phyloP scores from a whole-genome alignment of 1,140 invertebrate genomes.

The Trigoniulus corallinus region DNA sequence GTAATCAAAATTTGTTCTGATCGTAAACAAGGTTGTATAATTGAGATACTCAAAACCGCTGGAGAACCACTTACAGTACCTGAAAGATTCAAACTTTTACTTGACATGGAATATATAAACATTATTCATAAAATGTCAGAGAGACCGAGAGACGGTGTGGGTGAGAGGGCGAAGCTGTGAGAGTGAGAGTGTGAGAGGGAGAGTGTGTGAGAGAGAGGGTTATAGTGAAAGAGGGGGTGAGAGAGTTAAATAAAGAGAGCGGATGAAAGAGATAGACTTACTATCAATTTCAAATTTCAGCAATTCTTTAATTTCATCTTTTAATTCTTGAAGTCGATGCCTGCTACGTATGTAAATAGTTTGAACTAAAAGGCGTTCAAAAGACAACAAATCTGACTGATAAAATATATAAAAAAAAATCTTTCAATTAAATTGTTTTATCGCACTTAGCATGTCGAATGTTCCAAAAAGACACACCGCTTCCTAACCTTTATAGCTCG shows the following conservation, averaged over 20 bases:
- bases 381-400: constrained; percentile 73
- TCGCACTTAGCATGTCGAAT: too few relatives aligned
- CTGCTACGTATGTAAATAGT: constrained; percentile 86
- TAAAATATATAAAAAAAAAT: constrained; percentile 13
- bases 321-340: constrained; percentile 61
- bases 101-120: background rate
- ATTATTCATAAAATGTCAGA: too few relatives aligned
- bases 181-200: too few relatives aligned
- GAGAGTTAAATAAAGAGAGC: too few relatives aligned
- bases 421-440: too few relatives aligned
- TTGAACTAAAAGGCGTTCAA: constrained; percentile 90
- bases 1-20: constrained; percentile 81
- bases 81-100: constrained; percentile 18
- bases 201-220: too few relatives aligned
- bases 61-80: constrained; percentile 61
- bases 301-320: constrained; percentile 50
- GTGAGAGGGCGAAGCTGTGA: too few relatives aligned
- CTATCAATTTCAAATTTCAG: constrained; percentile 50
- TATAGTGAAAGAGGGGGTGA: too few relatives aligned
- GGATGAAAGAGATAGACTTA: constrained; percentile 28
- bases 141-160: too few relatives aligned
- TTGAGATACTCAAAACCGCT: constrained; percentile 71
- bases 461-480: too few relatives aligned
- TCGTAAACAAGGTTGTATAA: constrained; percentile 67
- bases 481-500: constrained; percentile 34